phyloP scores from a whole-genome alignment of 2,113 vertebrate species.

The Conger conger region DNA sequence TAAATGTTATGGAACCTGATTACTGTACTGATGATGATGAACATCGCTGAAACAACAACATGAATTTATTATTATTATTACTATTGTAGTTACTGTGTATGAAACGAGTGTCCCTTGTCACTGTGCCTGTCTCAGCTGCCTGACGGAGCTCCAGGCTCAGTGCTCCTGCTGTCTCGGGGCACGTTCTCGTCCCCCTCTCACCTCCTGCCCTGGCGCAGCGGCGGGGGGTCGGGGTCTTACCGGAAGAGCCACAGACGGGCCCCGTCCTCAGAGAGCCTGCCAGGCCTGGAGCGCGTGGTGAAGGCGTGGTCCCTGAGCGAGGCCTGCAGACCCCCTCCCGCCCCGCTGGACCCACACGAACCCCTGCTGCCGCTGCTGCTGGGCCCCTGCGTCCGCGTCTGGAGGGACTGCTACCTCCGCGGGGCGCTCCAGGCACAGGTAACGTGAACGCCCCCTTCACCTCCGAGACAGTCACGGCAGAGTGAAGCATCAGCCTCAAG shows the following conservation, averaged over 20 bases:
- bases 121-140: slow-evolving; percentile 27
- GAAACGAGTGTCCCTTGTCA: neutral
- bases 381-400: slow-evolving; percentile 80
- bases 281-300: slow-evolving; percentile 70
- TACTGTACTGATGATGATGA: neutral
- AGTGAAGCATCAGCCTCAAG: neutral
- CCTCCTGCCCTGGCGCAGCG: slow-evolving; percentile 81
- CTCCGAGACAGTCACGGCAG: neutral
- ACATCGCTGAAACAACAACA: too few species aligned
- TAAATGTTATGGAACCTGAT: neutral
- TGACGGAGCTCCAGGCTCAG: slow-evolving; percentile 53
- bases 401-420: slow-evolving; percentile 88
- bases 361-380: slow-evolving; percentile 76
- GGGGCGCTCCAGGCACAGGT: slow-evolving; percentile 84
- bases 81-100: too few species aligned
- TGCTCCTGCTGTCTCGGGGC: slow-evolving; percentile 80
- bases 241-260: slow-evolving; percentile 69
- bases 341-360: slow-evolving; percentile 55
- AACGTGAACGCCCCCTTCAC: neutral
- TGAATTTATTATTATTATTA: too few species aligned
- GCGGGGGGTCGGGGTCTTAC: slow-evolving; percentile 60
- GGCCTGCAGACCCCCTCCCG: slow-evolving; percentile 34
- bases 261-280: slow-evolving; percentile 71
- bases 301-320: slow-evolving; percentile 49
- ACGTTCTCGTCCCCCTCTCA: slow-evolving; percentile 71